phyloP scores from a whole-genome alignment of 2,888 invertebrate species.

The Dolichomitus sp. region DNA sequence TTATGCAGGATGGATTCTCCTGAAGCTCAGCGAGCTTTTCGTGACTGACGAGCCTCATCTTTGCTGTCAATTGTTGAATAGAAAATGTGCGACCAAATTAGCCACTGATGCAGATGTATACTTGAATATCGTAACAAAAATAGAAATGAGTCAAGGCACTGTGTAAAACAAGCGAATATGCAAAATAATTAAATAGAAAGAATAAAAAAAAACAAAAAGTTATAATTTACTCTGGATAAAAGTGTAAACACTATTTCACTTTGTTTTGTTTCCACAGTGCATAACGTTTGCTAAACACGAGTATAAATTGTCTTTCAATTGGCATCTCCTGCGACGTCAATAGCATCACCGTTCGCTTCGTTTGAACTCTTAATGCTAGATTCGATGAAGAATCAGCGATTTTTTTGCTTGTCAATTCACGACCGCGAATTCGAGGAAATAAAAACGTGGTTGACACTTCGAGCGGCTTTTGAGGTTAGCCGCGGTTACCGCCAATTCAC shows the following conservation, averaged over 20 bases:
- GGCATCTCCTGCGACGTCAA: constrained; percentile 72
- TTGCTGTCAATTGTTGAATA: constrained; percentile 56
- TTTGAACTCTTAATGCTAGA: not conserved
- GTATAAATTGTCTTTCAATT: constrained; percentile 67
- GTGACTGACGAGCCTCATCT: constrained; percentile 88
- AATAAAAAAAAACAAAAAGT: constrained; percentile 2
- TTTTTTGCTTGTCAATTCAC: not conserved
- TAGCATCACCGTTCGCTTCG: constrained; percentile 73
- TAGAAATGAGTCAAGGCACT: constrained; percentile 24
- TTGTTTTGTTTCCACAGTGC: constrained; percentile 80
- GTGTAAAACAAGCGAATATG: constrained; percentile 12
- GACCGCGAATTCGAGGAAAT: not conserved
- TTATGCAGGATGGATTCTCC: constrained; percentile 90
- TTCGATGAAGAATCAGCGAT: not conserved
- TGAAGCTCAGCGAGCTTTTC: constrained; percentile 90
- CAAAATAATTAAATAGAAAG: constrained; percentile 21
- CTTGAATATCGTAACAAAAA: constrained; percentile 10
- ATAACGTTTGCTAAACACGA: constrained; percentile 78
- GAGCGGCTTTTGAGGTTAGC: constrained; percentile 52
- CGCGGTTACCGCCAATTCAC: not conserved
- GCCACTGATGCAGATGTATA: not conserved
- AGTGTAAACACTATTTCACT: constrained; percentile 81
- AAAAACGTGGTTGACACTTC: constrained; percentile 62
- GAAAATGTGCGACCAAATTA: not conserved
- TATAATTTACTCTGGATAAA: constrained; percentile 17